phyloP scores from a whole-genome alignment of 2,113 vertebrate genomes.

The Perognathus longimembris region DNA sequence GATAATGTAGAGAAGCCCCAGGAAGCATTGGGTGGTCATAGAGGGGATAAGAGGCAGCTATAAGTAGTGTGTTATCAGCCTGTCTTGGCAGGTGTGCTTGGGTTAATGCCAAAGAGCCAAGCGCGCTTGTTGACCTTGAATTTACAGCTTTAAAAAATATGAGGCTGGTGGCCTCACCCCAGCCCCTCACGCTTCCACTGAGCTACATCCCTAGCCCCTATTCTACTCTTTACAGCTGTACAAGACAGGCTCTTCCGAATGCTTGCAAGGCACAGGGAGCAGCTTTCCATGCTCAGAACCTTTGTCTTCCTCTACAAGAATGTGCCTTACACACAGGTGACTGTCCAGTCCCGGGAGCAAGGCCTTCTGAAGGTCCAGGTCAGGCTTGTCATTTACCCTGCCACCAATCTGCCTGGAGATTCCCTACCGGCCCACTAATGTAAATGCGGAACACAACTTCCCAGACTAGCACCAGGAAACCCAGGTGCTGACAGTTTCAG shows the following conservation, averaged over 20 bases:
- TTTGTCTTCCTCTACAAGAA: background rate
- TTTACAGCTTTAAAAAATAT: background rate
- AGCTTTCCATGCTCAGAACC: background rate
- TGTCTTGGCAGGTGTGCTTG: fast-evolving
- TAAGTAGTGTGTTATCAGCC: background rate
- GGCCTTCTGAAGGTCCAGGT: background rate
- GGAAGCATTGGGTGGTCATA: background rate
- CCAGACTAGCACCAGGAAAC: constrained; percentile 3
- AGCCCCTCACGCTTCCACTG: too few relatives aligned
- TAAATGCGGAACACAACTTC: background rate
- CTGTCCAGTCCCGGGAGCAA: background rate
- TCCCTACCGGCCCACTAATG: background rate
- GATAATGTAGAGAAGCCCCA: background rate
- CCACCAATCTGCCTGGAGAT: background rate
- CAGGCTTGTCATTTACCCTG: background rate
- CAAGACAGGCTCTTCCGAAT: background rate
- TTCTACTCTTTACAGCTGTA: too few relatives aligned
- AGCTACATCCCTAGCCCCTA: too few relatives aligned
- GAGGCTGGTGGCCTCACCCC: too few relatives aligned
- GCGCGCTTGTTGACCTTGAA: background rate
- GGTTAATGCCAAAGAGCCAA: background rate
- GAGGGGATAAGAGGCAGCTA: background rate
- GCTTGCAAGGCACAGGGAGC: background rate
- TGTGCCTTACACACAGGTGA: background rate
- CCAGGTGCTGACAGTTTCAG: constrained; percentile 70